Base-by-base conservation (phyloP, 2,797 vertebrate species). In the Helostoma temminkii region DNA sequence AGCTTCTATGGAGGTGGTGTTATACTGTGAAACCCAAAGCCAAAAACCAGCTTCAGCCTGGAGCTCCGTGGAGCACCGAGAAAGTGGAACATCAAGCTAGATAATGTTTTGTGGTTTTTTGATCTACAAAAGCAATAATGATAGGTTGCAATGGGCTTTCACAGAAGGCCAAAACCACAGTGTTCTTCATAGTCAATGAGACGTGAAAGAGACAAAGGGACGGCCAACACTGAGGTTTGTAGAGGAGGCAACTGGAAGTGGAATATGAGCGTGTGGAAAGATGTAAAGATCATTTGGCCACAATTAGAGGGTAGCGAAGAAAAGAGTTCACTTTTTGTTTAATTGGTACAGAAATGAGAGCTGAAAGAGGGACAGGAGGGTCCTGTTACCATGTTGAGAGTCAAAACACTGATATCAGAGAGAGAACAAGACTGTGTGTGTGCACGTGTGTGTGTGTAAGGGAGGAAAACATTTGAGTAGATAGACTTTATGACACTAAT, bases 281-380 rank as follows among this genome's bases (percentile, higher is more conserved):
- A 76, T 43, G 61, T 22, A 4, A 10, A 58, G 67, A 61, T 53
- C 0, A 55, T 75, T 41, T 43, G 24, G 55, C 24, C 37, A 41
- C 47, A 57, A 60, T 78, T 45, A 47, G 42, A 67, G 3, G 12
- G 14, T 39, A 9, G 39, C 1, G 4, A 5, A 60, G 56, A 37
- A 68, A 78, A 57, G 56, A 48, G 42, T 70, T 66, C 52, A 28
- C n/a, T 8, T 49, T 58, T 62, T 49, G 66, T 80, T 81, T 74
- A 79, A 83, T 81, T 76, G 60, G 59, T 60, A 39, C 9, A 71
- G 53, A 79, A 76, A 85, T 61, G 54, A 82, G 52, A 80, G 42
- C 66, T 80, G 82, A 79, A 76, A 73, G 63, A 26, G 36, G 18
- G 39, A 78, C 59, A 26, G 64, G 60, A 36, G 52, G 53, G 55